Evolutionary conservation across 2,113 vertebrate species (phyloP).

Genomic region (Fulmarus glacialis): DNA sequence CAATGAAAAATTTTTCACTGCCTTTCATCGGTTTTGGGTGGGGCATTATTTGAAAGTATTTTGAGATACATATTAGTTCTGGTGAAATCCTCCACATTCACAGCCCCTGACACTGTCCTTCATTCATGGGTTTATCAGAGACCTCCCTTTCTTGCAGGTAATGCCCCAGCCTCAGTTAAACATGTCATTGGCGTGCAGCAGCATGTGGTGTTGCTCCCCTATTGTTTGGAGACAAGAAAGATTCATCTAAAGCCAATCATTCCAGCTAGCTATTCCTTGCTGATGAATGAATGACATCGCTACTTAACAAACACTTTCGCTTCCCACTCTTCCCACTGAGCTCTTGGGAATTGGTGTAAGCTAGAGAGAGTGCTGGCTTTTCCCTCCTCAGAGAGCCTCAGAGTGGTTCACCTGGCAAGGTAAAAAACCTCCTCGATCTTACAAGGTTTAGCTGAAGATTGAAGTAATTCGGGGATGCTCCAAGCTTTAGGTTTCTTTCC

Average conservation of each 20-base stretch:
- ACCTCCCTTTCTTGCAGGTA: not conserved
- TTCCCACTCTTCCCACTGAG: not conserved
- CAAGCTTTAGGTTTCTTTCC: not conserved
- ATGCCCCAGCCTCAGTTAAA: not conserved
- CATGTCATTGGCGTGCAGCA: fast-evolving
- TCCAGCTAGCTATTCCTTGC: not conserved
- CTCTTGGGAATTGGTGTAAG: not conserved
- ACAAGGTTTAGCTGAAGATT: not conserved
- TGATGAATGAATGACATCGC: not conserved
- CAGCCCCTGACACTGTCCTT: not conserved
- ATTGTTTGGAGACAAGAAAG: not conserved
- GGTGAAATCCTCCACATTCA: not conserved
- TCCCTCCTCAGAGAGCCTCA: not conserved
- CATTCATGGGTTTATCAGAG: not conserved
- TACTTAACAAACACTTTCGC: not conserved
- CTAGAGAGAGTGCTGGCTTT: not conserved
- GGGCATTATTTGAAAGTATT: not conserved
- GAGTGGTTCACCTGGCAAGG: not conserved
- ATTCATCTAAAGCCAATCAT: not conserved
- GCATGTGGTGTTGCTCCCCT: not conserved
- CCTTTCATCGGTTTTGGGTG: fast-evolving
- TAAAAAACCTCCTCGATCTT: not conserved
- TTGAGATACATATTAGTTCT: not conserved
- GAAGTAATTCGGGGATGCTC: not conserved
- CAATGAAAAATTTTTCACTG: not conserved